Evolutionary conservation across 2,113 vertebrate genomes (phyloP), one percentile per base, ranked within the genome.

Genomic region (Heteronetta atricapilla): DNA sequence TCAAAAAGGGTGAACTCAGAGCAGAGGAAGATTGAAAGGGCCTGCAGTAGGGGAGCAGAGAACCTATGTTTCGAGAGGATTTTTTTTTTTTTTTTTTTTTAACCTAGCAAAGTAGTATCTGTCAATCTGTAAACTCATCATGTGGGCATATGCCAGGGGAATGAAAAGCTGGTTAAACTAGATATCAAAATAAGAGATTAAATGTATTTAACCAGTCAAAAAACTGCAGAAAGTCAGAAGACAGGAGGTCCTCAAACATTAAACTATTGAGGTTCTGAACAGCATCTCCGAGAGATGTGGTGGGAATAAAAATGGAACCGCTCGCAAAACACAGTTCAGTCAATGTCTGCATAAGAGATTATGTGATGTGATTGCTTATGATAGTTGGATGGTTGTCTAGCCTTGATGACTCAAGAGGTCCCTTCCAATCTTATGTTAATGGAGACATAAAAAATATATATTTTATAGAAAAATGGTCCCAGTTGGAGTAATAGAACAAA

Each of bases 401-500:
- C 63, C 75, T 83, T 50, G 72, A 42, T 88, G 68, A 81, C 28
- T 81, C 36, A 56, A 86, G 76, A 86, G 18, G 10, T 94, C 31
- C 9, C 38, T 75, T 90, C 83, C 83, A 90, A 26, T 81, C 64
- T 86, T 92, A 48, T 0, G 0, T 52, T 89, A 88, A 86, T 64
- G 66, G 34, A 68, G 53, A 53, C 52, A 31, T 75, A 64, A 70
- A 88, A 91, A 3, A 88, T 72, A 14, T 74, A 60, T 77, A 60
- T 94, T 90, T 94, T 8, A 25, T 48, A 60, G 72, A 78, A 79
- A 88, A 86, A 75, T 52, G 4, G 28, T 72, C 44, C 75, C 56
- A 38, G 18, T 29, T 83, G 46, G 34, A 75, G 33, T 64, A 68
- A 88, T n/a, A 66, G 60, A 88, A 91, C 64, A 94, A 96, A 90